A percentile compares a stretch with the other conserved stretches of the same genome.
Evolutionary conservation across 1,140 invertebrate species (phyloP).

Genomic region (Drosophila teissieri): DNA sequence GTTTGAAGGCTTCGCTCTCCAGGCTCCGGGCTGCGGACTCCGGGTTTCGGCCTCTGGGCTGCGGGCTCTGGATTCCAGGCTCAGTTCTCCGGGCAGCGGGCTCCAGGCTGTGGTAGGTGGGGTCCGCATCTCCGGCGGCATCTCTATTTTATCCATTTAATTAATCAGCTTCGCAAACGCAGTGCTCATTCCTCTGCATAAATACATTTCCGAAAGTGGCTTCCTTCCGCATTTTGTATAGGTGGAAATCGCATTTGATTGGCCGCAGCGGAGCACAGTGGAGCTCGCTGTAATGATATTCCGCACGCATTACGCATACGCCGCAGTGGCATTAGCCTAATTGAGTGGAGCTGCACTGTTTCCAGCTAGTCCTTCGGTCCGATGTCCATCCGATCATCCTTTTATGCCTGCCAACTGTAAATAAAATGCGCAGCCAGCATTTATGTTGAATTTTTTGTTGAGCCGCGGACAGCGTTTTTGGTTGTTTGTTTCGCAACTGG

Average conservation of each 20-base stretch:
- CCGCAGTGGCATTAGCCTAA: conserved; percentile 71
- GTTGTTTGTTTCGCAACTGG: conserved; percentile 62
- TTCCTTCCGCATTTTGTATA: conserved; percentile 34
- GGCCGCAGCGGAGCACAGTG: conserved; percentile 38
- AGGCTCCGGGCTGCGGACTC: too few species aligned
- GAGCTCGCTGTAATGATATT: conserved; percentile 17
- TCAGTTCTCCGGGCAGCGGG: too few species aligned
- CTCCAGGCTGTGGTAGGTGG: too few species aligned
- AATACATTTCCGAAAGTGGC: conserved; percentile 32
- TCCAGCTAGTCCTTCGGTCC: neutral
- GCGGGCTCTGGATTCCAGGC: too few species aligned
- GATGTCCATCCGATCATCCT: conserved; percentile 66
- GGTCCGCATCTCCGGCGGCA: neutral
- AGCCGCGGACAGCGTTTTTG: conserved; percentile 18
- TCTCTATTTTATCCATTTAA: conserved; percentile 35
- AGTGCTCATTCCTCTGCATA: conserved; percentile 13
- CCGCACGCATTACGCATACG: conserved; percentile 61
- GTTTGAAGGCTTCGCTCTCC: too few species aligned
- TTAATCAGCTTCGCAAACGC: conserved; percentile 21
- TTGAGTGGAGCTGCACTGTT: conserved; percentile 61
- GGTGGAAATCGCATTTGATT: conserved; percentile 55
- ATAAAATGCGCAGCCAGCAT: conserved; percentile 77
- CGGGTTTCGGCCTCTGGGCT: too few species aligned
- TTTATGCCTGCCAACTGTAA: conserved; percentile 74
- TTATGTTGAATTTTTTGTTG: conserved; percentile 57